phyloP scores from a whole-genome alignment of 2,113 vertebrate genomes.

The Smithornis capensis region DNA sequence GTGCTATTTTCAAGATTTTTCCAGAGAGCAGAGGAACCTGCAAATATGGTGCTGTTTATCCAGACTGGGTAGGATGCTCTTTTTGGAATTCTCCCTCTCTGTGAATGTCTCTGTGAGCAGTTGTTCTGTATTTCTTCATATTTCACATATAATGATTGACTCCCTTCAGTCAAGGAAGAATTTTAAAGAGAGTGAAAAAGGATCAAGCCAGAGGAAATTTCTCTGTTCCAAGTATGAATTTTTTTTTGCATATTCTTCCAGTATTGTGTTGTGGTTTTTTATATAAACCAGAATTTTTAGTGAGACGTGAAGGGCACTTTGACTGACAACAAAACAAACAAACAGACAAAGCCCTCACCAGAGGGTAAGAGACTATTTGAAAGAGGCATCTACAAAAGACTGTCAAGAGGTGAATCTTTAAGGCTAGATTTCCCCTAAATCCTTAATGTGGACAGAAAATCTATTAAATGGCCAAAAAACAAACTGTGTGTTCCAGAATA shows the following conservation, averaged over 20 bases:
- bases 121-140: background rate
- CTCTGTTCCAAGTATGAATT: background rate
- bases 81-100: background rate
- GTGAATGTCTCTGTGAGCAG: background rate
- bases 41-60: background rate
- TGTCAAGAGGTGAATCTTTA: background rate
- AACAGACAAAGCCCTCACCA: background rate
- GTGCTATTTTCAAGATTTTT: background rate
- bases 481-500: background rate
- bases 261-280: fast-evolving
- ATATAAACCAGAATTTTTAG: background rate
- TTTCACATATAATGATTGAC: background rate
- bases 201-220: background rate
- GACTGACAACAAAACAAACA: background rate
- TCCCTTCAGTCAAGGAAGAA: background rate
- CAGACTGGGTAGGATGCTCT: background rate
- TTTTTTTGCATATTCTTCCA: background rate
- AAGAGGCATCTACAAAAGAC: background rate
- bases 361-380: background rate
- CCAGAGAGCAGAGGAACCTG: background rate
- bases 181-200: background rate
- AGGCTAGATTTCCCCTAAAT: background rate
- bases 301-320: background rate
- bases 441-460: background rate
- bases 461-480: background rate